These are phyloP conservation scores for Drosophila villosipedis DNA, from an alignment of 2,888 invertebrate species.

Conservation along the genomic window DNA sequence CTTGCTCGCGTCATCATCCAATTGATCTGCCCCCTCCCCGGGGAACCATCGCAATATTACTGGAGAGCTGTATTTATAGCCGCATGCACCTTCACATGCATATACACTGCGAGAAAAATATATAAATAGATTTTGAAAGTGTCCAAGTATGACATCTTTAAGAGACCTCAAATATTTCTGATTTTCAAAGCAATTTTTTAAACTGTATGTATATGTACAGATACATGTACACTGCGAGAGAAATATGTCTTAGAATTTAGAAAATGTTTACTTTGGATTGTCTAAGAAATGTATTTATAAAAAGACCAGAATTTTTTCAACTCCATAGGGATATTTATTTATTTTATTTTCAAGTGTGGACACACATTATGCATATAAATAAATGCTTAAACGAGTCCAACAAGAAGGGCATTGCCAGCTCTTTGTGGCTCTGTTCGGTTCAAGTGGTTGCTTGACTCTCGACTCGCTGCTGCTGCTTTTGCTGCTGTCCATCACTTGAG, in stretches of 20 bases:
- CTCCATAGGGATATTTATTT: neutral
- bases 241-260: neutral
- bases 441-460: conserved; percentile 73
- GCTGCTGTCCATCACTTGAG: conserved; percentile 66
- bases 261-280: too few species aligned
- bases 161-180: neutral
- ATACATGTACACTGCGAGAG: neutral
- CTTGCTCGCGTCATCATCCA: conserved; percentile 61
- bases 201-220: neutral
- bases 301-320: neutral
- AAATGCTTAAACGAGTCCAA: conserved; percentile 16
- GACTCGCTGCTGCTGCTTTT: conserved; percentile 5
- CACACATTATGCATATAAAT: neutral
- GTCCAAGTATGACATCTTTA: neutral
- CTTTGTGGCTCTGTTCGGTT: conserved; percentile 52
- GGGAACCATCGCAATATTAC: conserved; percentile 8
- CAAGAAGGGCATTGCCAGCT: conserved; percentile 35
- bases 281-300: too few species aligned
- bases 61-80: conserved; percentile 12
- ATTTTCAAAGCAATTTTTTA: neutral
- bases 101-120: conserved; percentile 3
- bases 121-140: neutral
- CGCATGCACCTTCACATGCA: conserved; percentile 1
- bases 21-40: conserved; percentile 61
- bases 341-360: conserved; percentile 1